Conservation (phyloP, 2,113 vertebrate genomes). For the Laticauda colubrina region DNA sequence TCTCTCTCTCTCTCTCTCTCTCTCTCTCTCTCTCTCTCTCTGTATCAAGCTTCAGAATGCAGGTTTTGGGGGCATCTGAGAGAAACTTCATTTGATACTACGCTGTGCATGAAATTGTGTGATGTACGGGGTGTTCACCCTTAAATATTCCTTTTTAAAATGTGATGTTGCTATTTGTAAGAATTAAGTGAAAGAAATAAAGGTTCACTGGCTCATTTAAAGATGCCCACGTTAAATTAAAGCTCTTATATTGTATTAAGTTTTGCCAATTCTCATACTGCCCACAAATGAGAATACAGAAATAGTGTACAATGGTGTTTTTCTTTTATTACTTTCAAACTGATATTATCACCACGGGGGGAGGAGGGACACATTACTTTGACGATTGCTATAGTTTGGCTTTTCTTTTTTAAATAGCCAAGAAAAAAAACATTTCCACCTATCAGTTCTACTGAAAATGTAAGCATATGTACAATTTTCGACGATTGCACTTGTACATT, state of each 20-base stretch:
- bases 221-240: not conserved
- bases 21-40: too few relatives aligned
- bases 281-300: not conserved
- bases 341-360: too few relatives aligned
- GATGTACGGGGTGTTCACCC: not conserved
- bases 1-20: too few relatives aligned
- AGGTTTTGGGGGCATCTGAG: not conserved
- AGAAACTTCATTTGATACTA: not conserved
- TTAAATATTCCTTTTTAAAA: not conserved
- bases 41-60: not conserved
- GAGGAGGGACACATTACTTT: not conserved
- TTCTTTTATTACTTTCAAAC: not conserved
- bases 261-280: rapidly evolving
- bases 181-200: not conserved
- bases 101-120: not conserved
- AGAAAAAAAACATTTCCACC: not conserved
- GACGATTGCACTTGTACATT: not conserved
- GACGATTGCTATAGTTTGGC: not conserved
- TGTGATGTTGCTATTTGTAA: not conserved
- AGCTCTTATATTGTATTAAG: not conserved
- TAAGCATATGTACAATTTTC: not conserved
- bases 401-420: not conserved
- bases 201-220: not conserved
- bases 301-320: not conserved
- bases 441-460: not conserved